phyloP scores from a whole-genome alignment of 2,888 invertebrate genomes.

The Drosophila ezoana region DNA sequence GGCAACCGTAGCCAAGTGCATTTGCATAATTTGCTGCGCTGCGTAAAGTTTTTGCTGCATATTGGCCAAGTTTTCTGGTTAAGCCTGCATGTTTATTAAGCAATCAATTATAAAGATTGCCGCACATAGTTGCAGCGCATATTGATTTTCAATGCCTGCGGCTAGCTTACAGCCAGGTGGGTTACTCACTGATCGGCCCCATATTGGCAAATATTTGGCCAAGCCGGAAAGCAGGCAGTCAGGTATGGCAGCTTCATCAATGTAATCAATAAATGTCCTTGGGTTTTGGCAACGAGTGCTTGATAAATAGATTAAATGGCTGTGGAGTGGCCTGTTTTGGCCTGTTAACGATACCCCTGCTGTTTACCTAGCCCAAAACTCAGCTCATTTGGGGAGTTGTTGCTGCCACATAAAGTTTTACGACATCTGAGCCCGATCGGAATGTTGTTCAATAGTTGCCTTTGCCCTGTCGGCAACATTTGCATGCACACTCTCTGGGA shows the following conservation, averaged over 20 bases:
- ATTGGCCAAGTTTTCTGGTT: slow-evolving; percentile 64
- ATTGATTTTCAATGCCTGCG: slow-evolving; percentile 54
- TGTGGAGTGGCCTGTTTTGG: slow-evolving; percentile 38
- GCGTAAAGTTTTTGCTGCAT: slow-evolving; percentile 63
- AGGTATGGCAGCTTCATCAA: slow-evolving; percentile 10
- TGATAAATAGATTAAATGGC: slow-evolving; percentile 70
- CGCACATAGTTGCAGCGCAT: slow-evolving; percentile 13
- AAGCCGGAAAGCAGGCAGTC: not conserved
- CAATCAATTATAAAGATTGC: slow-evolving; percentile 67
- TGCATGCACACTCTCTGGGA: slow-evolving; percentile 63
- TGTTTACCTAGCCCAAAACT: slow-evolving; percentile 61
- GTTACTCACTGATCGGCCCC: slow-evolving; percentile 25
- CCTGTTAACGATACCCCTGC: slow-evolving; percentile 58
- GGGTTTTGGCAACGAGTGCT: slow-evolving; percentile 62
- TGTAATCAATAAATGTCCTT: slow-evolving; percentile 25
- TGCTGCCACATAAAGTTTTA: slow-evolving; percentile 65
- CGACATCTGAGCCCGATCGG: slow-evolving; percentile 54
- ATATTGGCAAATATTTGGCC: slow-evolving; percentile 52
- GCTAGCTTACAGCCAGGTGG: slow-evolving; percentile 22
- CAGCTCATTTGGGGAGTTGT: slow-evolving; percentile 27
- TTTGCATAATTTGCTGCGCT: slow-evolving; percentile 70
- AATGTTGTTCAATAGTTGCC: slow-evolving; percentile 63
- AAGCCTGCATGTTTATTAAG: slow-evolving; percentile 67
- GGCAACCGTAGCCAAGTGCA: slow-evolving; percentile 56
- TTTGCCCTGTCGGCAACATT: slow-evolving; percentile 59